Evolutionary conservation across 1,140 invertebrate species (phyloP).

Genomic region (Tetranychus cinnabarinus): DNA sequence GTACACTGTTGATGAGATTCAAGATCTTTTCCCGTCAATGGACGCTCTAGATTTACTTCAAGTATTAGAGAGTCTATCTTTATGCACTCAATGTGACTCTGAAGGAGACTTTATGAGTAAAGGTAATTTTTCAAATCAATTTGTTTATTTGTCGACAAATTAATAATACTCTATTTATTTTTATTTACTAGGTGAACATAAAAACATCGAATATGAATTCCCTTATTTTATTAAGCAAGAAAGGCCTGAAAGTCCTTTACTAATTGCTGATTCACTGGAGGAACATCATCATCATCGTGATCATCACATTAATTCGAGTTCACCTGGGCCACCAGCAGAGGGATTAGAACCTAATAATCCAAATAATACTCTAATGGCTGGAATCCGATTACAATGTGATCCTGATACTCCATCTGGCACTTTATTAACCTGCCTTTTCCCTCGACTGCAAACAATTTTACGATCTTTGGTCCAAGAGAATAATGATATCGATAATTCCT

Average conservation of each 20-base stretch:
- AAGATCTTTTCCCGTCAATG: constrained; percentile 42
- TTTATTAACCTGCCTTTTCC: constrained; percentile 38
- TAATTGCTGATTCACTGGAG: no score
- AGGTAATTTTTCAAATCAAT: no score
- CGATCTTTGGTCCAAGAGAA: neutral
- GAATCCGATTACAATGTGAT: constrained; percentile 31
- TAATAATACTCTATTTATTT: no score
- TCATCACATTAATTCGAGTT: neutral
- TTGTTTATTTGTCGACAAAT: no score
- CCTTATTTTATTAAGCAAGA: constrained; percentile 51
- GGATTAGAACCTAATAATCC: no score
- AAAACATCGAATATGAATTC: constrained; percentile 45
- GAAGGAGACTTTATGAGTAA: constrained; percentile 26
- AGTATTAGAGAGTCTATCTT: constrained; percentile 38
- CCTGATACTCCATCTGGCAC: constrained; percentile 27
- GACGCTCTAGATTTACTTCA: constrained; percentile 43
- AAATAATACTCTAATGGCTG: constrained; percentile 30
- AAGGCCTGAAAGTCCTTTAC: constrained; percentile 30
- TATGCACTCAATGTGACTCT: constrained; percentile 48
- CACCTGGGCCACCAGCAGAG: no score
- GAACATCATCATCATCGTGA: no score
- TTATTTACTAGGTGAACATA: no score
- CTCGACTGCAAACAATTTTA: constrained; percentile 35
- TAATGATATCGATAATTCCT: neutral
- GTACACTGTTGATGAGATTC: constrained; percentile 52